A percentile compares a stretch with the other conserved stretches of the same genome.
Evolutionary conservation across 2,113 vertebrate species (phyloP).

Genomic region (Rhinogobius similis): DNA sequence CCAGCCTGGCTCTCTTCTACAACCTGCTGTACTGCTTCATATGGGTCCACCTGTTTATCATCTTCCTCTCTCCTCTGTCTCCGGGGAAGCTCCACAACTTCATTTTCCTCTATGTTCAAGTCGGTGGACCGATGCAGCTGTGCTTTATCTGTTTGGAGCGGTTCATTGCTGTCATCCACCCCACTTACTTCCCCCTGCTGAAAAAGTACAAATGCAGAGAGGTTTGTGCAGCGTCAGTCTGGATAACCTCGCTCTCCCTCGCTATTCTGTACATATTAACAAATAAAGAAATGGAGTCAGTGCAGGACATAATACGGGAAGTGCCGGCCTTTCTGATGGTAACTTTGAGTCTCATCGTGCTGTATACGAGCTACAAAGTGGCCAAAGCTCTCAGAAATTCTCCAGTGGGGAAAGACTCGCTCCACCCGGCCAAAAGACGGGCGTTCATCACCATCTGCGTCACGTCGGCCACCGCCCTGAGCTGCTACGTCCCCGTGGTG

Average conservation of each 20-base stretch:
- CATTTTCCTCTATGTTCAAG: conserved; percentile 7
- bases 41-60: background rate
- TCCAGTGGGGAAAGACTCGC: background rate
- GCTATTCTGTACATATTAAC: accelerated
- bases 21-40: conserved; percentile 14
- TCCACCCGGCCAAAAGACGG: conserved; percentile 41
- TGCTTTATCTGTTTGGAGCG: conserved; percentile 52
- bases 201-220: conserved; percentile 46
- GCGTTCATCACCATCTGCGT: conserved; percentile 27
- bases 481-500: conserved; percentile 17
- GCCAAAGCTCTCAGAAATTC: conserved; percentile 13
- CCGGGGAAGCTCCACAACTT: accelerated
- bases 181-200: conserved; percentile 43
- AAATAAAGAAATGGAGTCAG: accelerated
- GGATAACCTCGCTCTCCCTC: background rate
- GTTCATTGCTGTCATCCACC: conserved; percentile 52
- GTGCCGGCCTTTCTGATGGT: accelerated
- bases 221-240: conserved; percentile 7
- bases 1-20: conserved; percentile 40
- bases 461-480: background rate
- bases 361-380: conserved; percentile 4
- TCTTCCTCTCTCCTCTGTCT: accelerated
- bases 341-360: accelerated
- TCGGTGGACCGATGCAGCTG: conserved; percentile 41
- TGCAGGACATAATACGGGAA: accelerated